Percentiles rank a stretch among this genome's conserved stretches.
These are phyloP conservation scores for Pseudoips prasinana DNA, from an alignment of 2,888 invertebrate genomes.

Conservation along the genomic window DNA sequence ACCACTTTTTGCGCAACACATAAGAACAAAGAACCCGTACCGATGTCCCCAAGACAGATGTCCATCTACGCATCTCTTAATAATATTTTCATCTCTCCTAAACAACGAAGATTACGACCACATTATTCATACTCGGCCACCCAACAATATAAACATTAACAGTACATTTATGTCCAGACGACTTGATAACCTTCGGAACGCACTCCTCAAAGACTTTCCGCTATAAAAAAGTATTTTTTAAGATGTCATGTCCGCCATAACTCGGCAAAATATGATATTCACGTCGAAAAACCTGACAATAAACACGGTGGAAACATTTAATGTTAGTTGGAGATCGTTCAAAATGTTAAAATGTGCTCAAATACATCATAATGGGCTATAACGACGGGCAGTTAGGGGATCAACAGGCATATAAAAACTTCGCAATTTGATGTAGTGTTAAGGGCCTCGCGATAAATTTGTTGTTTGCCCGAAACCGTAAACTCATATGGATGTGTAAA, in stretches of 20 bases:
- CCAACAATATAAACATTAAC: no score
- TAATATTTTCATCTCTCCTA: no score
- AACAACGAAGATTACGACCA: no score
- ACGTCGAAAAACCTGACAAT: constrained; percentile 26
- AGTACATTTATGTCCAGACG: no score
- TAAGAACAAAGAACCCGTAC: no score
- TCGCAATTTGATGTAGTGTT: constrained; percentile 35
- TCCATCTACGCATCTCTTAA: no score
- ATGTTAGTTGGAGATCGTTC: constrained; percentile 37
- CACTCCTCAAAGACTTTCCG: no score
- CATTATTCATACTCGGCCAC: no score
- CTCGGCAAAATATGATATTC: constrained; percentile 15
- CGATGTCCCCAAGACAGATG: no score
- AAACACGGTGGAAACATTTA: constrained; percentile 16
- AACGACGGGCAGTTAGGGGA: constrained; percentile 46
- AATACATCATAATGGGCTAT: constrained; percentile 52
- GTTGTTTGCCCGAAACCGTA: constrained; percentile 26
- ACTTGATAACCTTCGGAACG: no score
- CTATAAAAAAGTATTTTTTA: not conserved
- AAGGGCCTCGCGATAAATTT: constrained; percentile 31
- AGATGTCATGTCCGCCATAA: constrained; percentile 18
- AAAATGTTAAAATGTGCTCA: constrained; percentile 41
- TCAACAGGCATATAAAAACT: constrained; percentile 73
- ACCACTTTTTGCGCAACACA: no score
- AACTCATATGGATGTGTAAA: constrained; percentile 23